Evolutionary conservation across 2,113 vertebrate species (phyloP).

Genomic region (Myiagra hebetior): DNA sequence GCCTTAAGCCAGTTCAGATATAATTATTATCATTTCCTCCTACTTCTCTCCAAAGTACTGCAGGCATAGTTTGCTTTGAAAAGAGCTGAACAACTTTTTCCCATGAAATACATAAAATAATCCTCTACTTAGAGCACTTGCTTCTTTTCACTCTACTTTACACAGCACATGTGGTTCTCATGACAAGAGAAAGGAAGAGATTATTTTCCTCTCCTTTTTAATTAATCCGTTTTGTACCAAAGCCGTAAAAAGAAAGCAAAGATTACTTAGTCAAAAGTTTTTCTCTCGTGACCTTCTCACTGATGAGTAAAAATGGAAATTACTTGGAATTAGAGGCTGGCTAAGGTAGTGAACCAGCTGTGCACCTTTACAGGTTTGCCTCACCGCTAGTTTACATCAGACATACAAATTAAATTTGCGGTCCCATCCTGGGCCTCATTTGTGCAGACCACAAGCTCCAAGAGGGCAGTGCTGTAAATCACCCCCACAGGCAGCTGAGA

Average conservation of each 20-base stretch:
- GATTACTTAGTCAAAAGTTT: not conserved
- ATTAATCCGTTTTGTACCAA: not conserved
- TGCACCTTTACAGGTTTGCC: not conserved
- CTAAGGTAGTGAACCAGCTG: not conserved
- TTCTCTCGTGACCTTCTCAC: not conserved
- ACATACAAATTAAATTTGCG: not conserved
- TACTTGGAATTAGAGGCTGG: not conserved
- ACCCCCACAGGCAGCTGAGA: fast-evolving
- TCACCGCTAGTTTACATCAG: not conserved
- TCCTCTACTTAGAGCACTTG: not conserved
- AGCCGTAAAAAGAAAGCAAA: not conserved
- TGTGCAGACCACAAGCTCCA: not conserved
- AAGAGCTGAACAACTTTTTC: constrained; percentile 17
- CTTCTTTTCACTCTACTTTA: not conserved
- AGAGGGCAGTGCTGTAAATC: not conserved
- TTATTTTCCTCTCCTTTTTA: constrained; percentile 4
- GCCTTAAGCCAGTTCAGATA: constrained; percentile 23
- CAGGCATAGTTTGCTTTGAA: constrained; percentile 38
- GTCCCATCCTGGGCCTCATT: not conserved
- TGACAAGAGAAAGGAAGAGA: not conserved
- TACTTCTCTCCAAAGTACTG: constrained; percentile 2
- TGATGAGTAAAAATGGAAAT: not conserved
- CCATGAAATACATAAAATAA: constrained; percentile 26
- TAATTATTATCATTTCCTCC: constrained; percentile 49
- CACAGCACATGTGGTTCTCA: not conserved